Percentiles rank a stretch among this genome's conserved stretches.
Evolutionary conservation across 2,797 vertebrate genomes (phyloP).

Genomic region (Helostoma temminkii): DNA sequence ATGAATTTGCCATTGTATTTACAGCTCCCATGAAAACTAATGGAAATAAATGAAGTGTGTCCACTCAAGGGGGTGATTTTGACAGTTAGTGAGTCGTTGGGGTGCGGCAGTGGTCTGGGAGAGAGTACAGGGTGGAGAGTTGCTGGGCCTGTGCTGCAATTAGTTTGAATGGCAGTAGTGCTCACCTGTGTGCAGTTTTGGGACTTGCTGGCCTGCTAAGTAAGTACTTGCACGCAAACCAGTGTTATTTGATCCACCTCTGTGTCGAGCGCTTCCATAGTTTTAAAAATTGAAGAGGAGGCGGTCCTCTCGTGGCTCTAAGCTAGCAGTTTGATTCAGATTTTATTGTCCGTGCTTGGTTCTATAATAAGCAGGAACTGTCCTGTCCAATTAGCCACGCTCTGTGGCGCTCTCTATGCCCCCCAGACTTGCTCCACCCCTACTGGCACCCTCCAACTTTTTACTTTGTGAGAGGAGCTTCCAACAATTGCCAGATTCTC

Average conservation of each 20-base stretch:
- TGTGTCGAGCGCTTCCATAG: slow-evolving; percentile 90
- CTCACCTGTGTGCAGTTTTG: slow-evolving; percentile 84
- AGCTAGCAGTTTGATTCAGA: slow-evolving; percentile 89
- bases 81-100: slow-evolving; percentile 60
- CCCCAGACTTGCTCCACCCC: slow-evolving; percentile 51
- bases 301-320: slow-evolving; percentile 83
- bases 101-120: slow-evolving; percentile 28
- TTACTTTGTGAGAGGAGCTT: slow-evolving; percentile 56
- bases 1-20: slow-evolving; percentile 87
- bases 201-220: slow-evolving; percentile 82
- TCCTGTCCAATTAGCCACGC: slow-evolving; percentile 93
- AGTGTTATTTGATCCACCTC: slow-evolving; percentile 90
- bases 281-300: slow-evolving; percentile 93
- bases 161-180: slow-evolving; percentile 75
- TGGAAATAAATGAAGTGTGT: slow-evolving; percentile 87
- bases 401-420: slow-evolving; percentile 72
- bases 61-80: slow-evolving; percentile 80
- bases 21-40: slow-evolving; percentile 78
- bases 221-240: slow-evolving; percentile 92
- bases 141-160: slow-evolving; percentile 76
- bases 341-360: slow-evolving; percentile 91
- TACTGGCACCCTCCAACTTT: slow-evolving; percentile 46
- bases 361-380: slow-evolving; percentile 94
- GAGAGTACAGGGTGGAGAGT: slow-evolving; percentile 29
- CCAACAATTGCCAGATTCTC: slow-evolving; percentile 55